A percentile compares a stretch with the other conserved stretches of the same genome.
These are phyloP conservation scores for Lacerta agilis DNA, from an alignment of 2,797 vertebrate genomes.

Conservation along the genomic window DNA sequence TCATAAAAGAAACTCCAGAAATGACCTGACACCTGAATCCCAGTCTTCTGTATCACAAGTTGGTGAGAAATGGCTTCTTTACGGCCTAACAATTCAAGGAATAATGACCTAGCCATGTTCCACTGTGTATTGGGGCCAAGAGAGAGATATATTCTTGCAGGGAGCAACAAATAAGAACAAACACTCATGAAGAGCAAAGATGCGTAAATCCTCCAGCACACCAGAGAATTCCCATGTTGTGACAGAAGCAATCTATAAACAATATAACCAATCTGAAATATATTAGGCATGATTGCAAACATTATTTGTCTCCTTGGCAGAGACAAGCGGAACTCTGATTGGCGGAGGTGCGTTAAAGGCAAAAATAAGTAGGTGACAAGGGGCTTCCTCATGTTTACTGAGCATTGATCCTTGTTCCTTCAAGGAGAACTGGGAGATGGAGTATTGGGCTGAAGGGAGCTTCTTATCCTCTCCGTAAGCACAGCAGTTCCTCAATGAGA, in stretches of 20 bases:
- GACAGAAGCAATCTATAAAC: slow-evolving; percentile 77
- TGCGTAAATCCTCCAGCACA: slow-evolving; percentile 76
- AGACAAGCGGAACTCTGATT: slow-evolving; percentile 38
- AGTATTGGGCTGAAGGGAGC: too few species aligned
- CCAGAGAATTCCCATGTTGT: slow-evolving; percentile 70
- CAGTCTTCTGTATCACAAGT: slow-evolving; percentile 61
- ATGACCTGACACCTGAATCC: slow-evolving; percentile 62
- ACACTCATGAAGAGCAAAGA: slow-evolving; percentile 68
- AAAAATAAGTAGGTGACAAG: slow-evolving; percentile 24
- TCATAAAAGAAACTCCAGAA: slow-evolving; percentile 63
- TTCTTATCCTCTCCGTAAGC: background rate
- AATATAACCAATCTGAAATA: slow-evolving; percentile 69
- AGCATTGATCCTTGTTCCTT: slow-evolving; percentile 31
- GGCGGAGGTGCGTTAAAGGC: slow-evolving; percentile 21
- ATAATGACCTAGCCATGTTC: slow-evolving; percentile 78
- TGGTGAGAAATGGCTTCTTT: slow-evolving; percentile 77
- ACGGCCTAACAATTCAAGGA: slow-evolving; percentile 77
- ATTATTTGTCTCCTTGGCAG: slow-evolving; percentile 55
- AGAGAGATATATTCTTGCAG: slow-evolving; percentile 76
- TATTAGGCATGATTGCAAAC: slow-evolving; percentile 58
- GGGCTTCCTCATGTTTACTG: slow-evolving; percentile 22
- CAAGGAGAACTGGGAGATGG: background rate
- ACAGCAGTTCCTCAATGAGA: background rate
- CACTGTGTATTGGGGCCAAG: slow-evolving; percentile 76
- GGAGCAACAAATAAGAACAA: slow-evolving; percentile 79